These are phyloP conservation scores for Thereva nobilitata DNA, from an alignment of 2,888 invertebrate species.

Conservation along the genomic window DNA sequence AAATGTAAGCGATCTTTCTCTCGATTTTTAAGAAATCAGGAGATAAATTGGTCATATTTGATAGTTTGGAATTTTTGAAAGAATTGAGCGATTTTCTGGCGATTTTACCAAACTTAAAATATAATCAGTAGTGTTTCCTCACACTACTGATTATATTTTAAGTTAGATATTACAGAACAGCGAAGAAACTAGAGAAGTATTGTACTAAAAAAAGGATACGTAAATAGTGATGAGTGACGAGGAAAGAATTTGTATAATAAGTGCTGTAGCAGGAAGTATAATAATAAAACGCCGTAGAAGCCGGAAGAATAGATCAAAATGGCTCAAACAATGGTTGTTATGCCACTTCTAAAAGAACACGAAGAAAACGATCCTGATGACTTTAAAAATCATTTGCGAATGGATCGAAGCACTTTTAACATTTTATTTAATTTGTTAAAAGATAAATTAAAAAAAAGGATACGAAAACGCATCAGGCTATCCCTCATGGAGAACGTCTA, in stretches of 20 bases:
- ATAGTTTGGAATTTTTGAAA: too few species aligned
- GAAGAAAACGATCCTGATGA: background rate
- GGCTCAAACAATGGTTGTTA: background rate
- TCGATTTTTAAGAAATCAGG: too few species aligned
- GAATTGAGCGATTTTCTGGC: too few species aligned
- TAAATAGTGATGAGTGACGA: constrained; percentile 6
- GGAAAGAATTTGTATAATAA: constrained; percentile 7
- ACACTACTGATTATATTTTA: too few species aligned
- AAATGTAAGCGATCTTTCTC: too few species aligned
- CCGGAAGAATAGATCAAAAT: constrained; percentile 3
- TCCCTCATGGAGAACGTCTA: background rate
- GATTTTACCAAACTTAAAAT: too few species aligned
- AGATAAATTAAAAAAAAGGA: constrained; percentile 1
- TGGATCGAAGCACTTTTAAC: too few species aligned
- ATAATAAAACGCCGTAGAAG: too few species aligned
- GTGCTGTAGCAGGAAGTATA: too few species aligned
- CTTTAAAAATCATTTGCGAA: too few species aligned
- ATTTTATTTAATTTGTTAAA: constrained; percentile 1
- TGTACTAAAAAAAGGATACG: background rate
- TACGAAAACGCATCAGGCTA: background rate
- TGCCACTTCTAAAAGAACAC: background rate
- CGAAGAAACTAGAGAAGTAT: constrained; percentile 7
- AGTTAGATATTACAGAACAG: constrained; percentile 5
- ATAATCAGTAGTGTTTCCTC: too few species aligned
- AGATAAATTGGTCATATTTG: too few species aligned